Evolutionary conservation across 2,113 vertebrate genomes (phyloP).

Genomic region (Agelaius tricolor): DNA sequence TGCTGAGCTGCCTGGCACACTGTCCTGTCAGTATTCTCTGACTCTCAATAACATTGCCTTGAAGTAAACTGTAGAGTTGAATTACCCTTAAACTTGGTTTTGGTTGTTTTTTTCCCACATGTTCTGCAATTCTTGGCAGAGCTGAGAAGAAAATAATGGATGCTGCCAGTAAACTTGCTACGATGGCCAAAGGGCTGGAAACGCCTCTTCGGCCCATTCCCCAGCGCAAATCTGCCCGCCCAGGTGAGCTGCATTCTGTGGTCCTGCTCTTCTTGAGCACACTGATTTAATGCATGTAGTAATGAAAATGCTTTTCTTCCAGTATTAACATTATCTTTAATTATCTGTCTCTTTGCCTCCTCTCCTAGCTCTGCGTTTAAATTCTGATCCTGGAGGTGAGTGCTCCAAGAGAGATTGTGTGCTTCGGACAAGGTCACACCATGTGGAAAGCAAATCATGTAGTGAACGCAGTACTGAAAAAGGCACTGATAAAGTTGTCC

Average conservation of each 20-base stretch:
- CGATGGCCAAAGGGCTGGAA: conserved; percentile 92
- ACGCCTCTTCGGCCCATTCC: conserved; percentile 77
- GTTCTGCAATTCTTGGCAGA: conserved; percentile 72
- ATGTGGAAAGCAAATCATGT: conserved; percentile 1
- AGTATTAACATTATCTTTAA: background rate
- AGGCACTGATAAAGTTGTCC: background rate
- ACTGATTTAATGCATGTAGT: background rate
- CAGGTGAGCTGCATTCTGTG: conserved; percentile 41
- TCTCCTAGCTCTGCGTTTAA: conserved; percentile 3
- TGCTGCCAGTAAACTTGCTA: conserved; percentile 90
- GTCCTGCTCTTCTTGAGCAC: background rate
- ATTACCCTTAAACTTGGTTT: background rate
- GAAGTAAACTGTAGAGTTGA: background rate
- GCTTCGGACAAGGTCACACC: background rate
- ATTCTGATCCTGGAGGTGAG: conserved; percentile 46
- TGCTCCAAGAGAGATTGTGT: background rate
- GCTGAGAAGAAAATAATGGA: conserved; percentile 95
- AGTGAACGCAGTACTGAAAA: background rate
- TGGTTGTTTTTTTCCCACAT: background rate
- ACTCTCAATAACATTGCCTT: background rate
- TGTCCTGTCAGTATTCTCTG: background rate
- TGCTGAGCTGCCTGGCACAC: background rate
- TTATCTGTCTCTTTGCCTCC: background rate
- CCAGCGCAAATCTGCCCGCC: conserved; percentile 45
- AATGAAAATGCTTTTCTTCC: background rate